Percentiles rank a stretch among this genome's conserved stretches.
Conservation (phyloP, 2,797 vertebrate species). For the Scolopax rusticola region DNA sequence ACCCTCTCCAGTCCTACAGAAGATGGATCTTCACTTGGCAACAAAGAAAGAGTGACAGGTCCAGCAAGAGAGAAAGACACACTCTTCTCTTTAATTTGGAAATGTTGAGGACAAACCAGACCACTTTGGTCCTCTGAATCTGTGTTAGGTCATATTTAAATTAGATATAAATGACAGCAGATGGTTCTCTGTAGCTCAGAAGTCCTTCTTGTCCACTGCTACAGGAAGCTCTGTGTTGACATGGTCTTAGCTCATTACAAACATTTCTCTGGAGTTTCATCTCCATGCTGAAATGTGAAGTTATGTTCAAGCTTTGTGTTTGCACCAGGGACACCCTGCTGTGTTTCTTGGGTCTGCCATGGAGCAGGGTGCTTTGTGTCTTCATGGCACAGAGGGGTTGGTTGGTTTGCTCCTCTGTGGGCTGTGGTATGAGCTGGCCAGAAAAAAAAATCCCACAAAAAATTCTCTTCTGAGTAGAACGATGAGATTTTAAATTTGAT, state of each 20-base stretch:
- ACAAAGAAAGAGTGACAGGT: not conserved
- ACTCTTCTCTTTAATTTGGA: not conserved
- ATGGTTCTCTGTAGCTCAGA: not conserved
- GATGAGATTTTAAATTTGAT: not conserved
- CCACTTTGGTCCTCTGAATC: not conserved
- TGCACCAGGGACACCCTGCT: not conserved
- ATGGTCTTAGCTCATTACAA: not conserved
- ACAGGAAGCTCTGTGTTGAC: not conserved
- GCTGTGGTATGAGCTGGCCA: not conserved
- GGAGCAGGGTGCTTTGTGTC: not conserved
- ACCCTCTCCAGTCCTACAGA: not conserved
- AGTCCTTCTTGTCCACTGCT: not conserved
- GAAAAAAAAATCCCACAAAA: not conserved
- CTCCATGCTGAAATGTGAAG: not conserved
- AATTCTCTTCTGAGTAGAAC: not conserved
- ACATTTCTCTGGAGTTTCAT: not conserved
- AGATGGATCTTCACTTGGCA: not conserved
- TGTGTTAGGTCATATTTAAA: not conserved
- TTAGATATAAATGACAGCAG: not conserved
- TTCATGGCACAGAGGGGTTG: not conserved
- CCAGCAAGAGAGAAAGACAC: not conserved
- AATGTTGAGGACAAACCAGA: not conserved
- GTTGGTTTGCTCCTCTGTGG: not conserved
- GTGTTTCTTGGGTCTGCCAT: not conserved
- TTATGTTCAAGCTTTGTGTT: not conserved